A percentile compares a stretch with the other conserved stretches of the same genome.
Conservation (phyloP, 2,797 vertebrate genomes). For the Falco columbarius region DNA sequence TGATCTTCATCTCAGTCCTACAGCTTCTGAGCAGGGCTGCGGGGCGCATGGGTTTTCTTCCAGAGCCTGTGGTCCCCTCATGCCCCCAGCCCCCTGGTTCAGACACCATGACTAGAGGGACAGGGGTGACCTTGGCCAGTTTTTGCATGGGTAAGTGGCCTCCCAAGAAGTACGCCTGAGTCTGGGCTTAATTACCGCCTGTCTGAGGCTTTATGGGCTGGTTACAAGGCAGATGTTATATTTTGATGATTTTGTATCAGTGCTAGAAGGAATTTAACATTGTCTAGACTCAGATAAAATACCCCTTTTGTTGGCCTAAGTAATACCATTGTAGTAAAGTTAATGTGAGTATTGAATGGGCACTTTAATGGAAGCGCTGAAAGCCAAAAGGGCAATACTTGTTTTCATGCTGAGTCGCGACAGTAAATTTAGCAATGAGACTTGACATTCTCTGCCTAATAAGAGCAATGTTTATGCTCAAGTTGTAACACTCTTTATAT, state of each 20-base stretch:
- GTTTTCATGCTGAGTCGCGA: slow-evolving; percentile 67
- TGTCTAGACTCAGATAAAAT: fast-evolving
- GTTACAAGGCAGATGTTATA: fast-evolving
- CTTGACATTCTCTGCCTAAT: slow-evolving; percentile 70
- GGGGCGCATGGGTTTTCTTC: fast-evolving
- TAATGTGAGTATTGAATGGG: background rate
- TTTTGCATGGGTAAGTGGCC: background rate
- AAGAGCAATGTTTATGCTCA: slow-evolving; percentile 70
- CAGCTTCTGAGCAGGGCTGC: background rate
- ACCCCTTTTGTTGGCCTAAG: background rate
- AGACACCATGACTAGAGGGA: no score
- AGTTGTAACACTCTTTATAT: slow-evolving; percentile 62
- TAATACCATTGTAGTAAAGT: fast-evolving
- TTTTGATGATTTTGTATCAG: background rate
- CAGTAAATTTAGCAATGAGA: slow-evolving; percentile 71
- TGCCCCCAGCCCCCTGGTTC: no score
- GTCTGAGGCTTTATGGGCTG: background rate
- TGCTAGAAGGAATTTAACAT: fast-evolving
- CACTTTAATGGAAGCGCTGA: background rate
- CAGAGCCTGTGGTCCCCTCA: no score
- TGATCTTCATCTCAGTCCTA: background rate
- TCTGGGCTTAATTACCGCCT: fast-evolving
- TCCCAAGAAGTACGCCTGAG: fast-evolving
- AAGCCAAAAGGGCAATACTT: slow-evolving; percentile 37
- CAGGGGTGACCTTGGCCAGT: background rate